Conservation (phyloP, 2,797 vertebrate genomes). For the Perodicticus potto region DNA sequence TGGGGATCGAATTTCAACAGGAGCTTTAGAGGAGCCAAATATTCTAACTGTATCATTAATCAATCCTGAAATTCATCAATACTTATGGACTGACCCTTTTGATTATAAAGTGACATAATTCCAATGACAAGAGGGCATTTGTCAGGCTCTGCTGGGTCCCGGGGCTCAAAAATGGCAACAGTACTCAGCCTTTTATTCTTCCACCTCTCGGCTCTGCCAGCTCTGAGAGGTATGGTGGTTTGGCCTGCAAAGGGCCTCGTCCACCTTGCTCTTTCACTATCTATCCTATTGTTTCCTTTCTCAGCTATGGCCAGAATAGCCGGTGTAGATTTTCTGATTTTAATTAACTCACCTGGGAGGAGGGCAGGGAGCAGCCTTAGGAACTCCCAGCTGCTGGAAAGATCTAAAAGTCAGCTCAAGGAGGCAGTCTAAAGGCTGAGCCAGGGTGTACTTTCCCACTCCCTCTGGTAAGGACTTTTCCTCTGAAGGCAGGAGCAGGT, state of each 20-base stretch:
- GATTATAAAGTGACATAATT: background rate
- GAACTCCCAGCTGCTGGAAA: background rate
- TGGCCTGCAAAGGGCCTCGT: background rate
- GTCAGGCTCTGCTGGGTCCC: background rate
- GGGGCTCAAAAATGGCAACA: background rate
- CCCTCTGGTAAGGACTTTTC: background rate
- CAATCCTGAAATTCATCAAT: background rate
- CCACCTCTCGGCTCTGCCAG: accelerated
- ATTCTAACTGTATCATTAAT: background rate
- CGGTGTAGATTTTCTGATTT: background rate
- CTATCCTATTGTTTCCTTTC: background rate
- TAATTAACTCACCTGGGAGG: background rate
- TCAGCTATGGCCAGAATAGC: background rate
- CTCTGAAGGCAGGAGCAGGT: background rate
- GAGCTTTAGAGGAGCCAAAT: background rate
- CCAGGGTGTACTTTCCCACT: background rate
- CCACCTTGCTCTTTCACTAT: background rate
- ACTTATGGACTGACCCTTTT: background rate
- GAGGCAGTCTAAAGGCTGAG: background rate
- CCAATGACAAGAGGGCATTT: background rate
- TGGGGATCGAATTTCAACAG: background rate
- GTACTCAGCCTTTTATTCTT: background rate
- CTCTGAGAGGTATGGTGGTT: background rate
- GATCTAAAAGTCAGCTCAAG: background rate
- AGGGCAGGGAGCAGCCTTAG: background rate